Percentiles rank a stretch among this genome's conserved stretches.
phyloP scores from a whole-genome alignment of 2,113 vertebrate species.

The Psilopogon haemacephalus region DNA sequence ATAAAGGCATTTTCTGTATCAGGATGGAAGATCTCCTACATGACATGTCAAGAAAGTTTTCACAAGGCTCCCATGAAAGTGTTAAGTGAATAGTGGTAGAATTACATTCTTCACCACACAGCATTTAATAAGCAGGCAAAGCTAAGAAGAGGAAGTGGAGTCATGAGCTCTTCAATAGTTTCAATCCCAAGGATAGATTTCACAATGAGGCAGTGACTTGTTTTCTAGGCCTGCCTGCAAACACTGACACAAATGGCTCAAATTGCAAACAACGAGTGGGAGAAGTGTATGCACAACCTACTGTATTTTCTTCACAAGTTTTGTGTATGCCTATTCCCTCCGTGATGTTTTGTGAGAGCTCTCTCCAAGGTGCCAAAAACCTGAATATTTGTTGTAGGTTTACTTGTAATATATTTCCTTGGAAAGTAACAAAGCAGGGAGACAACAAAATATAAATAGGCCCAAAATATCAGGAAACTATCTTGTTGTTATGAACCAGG shows the following conservation, averaged over 20 bases:
- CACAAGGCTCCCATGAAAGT: background rate
- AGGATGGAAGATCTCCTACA: background rate
- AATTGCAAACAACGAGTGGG: conserved; percentile 26
- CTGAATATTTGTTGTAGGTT: conserved; percentile 6
- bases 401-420: conserved; percentile 11
- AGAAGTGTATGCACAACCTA: conserved; percentile 34
- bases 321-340: conserved; percentile 19
- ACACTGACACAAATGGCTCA: background rate
- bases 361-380: conserved; percentile 18
- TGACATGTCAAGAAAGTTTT: background rate
- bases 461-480: background rate
- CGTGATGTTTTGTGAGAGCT: conserved; percentile 2
- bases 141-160: background rate
- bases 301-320: conserved; percentile 52
- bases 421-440: conserved; percentile 44
- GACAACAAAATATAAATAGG: background rate
- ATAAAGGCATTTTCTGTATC: background rate
- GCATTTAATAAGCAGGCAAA: background rate
- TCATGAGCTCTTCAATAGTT: background rate
- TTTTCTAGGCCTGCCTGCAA: conserved; percentile 22
- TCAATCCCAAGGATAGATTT: background rate
- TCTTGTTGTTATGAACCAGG: background rate
- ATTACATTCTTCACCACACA: background rate
- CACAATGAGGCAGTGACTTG: background rate
- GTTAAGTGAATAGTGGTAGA: background rate